Evolutionary conservation across 2,888 invertebrate species (phyloP), one percentile per base, ranked within the genome.

Genomic region (Pandemis heparana): DNA sequence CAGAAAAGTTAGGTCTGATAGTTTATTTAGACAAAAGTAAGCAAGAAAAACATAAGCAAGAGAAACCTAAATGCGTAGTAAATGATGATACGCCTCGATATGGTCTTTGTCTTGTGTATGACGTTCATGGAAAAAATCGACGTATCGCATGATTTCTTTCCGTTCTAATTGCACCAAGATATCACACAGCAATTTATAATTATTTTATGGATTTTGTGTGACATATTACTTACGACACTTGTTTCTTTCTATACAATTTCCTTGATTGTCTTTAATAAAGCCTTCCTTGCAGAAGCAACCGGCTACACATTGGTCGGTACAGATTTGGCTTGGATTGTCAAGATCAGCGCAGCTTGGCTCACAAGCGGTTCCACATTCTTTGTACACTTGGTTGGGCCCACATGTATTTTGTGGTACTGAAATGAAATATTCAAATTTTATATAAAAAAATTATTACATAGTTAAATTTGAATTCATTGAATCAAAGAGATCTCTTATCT

Each of bases 271-370:
- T 41, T 74, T 73, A 8, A 70, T n/a, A 56, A 68, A 78, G 9
- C 74, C 76, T 0, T 73, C 63, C 60, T 65, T 61, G 61, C 79
- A 79, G 43, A 77, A 46, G 46, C 79, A 79, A 2, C 76, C 77
- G n/a, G 62, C 7, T 10, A 68, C 66, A 48, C 76, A 76, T 4
- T 65, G 62, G 0, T 56, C 68, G 0, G 67, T 38, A 23, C 72
- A 72, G n/a, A 48, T 38, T n/a, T 46, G 56, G 10, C 39, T 38
- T 2, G 67, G 72, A 18, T 72, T 68, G 23, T 69, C 69, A 12
- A 69, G 59, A 18, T 69, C 69, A 39, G 64, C 39, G 18, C 73
- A 73, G 23, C 73, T 73, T 41, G 56, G 63, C 18, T 51, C 69
- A 8, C 73, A 73, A 7, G 48, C 23, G 16, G 23, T 59, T 12